These are phyloP conservation scores for Hydraecia micacea DNA, from an alignment of 2,888 invertebrate genomes.

Conservation along the genomic window DNA sequence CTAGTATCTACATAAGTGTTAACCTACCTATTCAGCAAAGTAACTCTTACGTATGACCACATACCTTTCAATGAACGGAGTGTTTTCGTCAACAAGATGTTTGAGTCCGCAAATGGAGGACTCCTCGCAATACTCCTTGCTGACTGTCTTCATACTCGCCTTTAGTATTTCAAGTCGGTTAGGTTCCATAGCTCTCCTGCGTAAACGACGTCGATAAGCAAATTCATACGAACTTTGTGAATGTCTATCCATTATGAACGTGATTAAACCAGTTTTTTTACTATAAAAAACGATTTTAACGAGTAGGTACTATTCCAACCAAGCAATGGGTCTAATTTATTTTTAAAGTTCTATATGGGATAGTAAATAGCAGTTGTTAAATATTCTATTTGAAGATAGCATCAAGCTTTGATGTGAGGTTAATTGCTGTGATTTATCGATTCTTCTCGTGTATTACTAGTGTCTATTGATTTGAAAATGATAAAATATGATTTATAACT, in stretches of 20 bases:
- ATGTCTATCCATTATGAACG: conserved; percentile 42
- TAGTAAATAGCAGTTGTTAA: conserved; percentile 78
- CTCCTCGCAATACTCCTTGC: conserved; percentile 85
- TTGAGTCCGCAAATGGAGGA: conserved; percentile 88
- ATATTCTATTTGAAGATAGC: conserved; percentile 85
- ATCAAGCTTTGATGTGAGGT: conserved; percentile 79
- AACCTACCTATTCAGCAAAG: conserved; percentile 6
- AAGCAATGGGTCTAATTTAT: conserved; percentile 42
- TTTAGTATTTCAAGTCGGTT: conserved; percentile 74
- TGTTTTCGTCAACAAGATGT: conserved; percentile 82
- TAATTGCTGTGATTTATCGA: conserved; percentile 86
- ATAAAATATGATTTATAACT: conserved; percentile 57
- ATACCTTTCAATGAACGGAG: conserved; percentile 84
- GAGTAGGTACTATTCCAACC: conserved; percentile 6
- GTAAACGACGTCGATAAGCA: conserved; percentile 54
- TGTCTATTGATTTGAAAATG: conserved; percentile 59
- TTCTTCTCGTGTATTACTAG: conserved; percentile 72
- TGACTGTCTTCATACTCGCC: conserved; percentile 79
- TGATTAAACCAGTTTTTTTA: neutral
- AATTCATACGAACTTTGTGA: conserved; percentile 49
- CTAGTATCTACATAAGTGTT: neutral
- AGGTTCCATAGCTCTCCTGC: conserved; percentile 63
- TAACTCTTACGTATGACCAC: conserved; percentile 18
- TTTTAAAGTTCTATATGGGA: conserved; percentile 42
- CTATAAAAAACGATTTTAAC: conserved; percentile 5